Evolutionary conservation across 2,888 invertebrate genomes (phyloP).

Genomic region (Campopleginae sp.): DNA sequence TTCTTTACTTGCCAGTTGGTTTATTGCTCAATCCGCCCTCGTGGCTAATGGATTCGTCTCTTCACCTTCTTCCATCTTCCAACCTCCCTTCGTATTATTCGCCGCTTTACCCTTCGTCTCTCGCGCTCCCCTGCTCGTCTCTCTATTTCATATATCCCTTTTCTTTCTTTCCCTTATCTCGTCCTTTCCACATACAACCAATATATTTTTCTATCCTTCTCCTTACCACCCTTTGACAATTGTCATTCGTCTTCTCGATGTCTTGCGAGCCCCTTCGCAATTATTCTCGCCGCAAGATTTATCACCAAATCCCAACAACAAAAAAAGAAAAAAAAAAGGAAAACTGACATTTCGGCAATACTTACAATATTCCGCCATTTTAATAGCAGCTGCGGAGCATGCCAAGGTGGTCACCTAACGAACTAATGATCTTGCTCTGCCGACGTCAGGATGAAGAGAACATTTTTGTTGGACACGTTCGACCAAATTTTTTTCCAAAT

Average conservation of each 20-base stretch:
- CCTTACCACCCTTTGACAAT: not conserved
- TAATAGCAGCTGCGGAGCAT: too few relatives aligned
- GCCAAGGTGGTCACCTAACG: too few relatives aligned
- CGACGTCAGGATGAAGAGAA: too few relatives aligned
- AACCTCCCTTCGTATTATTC: constrained; percentile 50
- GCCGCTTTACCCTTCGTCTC: constrained; percentile 11
- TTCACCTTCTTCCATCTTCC: constrained; percentile 62
- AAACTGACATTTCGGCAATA: too few relatives aligned
- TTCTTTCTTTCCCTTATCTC: constrained; percentile 12
- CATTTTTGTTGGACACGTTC: too few relatives aligned
- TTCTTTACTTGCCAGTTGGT: constrained; percentile 83
- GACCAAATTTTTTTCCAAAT: too few relatives aligned
- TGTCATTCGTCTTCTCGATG: constrained; percentile 13
- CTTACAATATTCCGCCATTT: too few relatives aligned
- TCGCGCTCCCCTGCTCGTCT: not conserved
- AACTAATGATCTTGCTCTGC: too few relatives aligned
- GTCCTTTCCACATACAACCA: not conserved
- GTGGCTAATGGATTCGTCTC: constrained; percentile 83
- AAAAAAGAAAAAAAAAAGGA: too few relatives aligned
- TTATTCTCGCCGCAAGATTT: not conserved
- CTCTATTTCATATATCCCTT: constrained; percentile 33
- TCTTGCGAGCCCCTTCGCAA: not conserved
- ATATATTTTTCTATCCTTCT: not conserved
- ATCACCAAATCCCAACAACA: not conserved
- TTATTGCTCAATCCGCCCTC: constrained; percentile 83